These are phyloP conservation scores for Albula glossodonta DNA, from an alignment of 2,113 vertebrate genomes.

Conservation along the genomic window DNA sequence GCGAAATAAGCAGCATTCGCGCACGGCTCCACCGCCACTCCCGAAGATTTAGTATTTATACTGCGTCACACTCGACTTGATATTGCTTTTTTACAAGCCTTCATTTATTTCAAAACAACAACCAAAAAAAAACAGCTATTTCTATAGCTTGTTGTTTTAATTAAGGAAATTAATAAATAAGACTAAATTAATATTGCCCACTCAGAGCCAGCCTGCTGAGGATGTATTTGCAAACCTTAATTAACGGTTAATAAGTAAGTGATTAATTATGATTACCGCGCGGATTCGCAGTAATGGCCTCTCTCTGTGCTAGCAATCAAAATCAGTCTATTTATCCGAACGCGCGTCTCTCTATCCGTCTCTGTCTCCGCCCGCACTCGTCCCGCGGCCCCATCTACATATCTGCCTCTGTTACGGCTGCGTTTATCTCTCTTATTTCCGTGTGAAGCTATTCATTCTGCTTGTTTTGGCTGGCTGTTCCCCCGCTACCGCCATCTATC, in stretches of 20 bases:
- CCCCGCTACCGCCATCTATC: slow-evolving; percentile 49
- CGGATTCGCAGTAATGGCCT: slow-evolving; percentile 71
- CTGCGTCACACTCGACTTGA: slow-evolving; percentile 62
- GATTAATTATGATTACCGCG: slow-evolving; percentile 80
- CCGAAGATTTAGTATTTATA: slow-evolving; percentile 72
- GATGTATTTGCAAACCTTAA: slow-evolving; percentile 75
- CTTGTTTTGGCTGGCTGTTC: slow-evolving; percentile 50
- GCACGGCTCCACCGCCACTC: slow-evolving; percentile 61
- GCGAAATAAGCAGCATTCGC: slow-evolving; percentile 69
- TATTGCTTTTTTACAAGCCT: slow-evolving; percentile 56
- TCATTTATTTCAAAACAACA: slow-evolving; percentile 71
- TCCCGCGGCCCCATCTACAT: slow-evolving; percentile 59
- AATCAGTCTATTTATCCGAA: slow-evolving; percentile 71
- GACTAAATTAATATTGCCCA: slow-evolving; percentile 74
- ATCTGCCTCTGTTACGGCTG: slow-evolving; percentile 53
- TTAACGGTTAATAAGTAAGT: slow-evolving; percentile 81
- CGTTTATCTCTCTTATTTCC: slow-evolving; percentile 51
- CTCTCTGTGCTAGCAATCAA: slow-evolving; percentile 73
- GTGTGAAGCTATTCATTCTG: slow-evolving; percentile 66
- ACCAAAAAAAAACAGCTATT: slow-evolving; percentile 60
- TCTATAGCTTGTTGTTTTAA: slow-evolving; percentile 77
- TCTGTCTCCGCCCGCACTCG: slow-evolving; percentile 59
- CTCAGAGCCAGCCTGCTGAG: slow-evolving; percentile 55
- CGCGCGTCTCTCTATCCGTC: slow-evolving; percentile 64
- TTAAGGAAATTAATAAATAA: slow-evolving; percentile 80